Base-by-base conservation (phyloP, 2,888 invertebrate genomes). In the Monopis laevigella region DNA sequence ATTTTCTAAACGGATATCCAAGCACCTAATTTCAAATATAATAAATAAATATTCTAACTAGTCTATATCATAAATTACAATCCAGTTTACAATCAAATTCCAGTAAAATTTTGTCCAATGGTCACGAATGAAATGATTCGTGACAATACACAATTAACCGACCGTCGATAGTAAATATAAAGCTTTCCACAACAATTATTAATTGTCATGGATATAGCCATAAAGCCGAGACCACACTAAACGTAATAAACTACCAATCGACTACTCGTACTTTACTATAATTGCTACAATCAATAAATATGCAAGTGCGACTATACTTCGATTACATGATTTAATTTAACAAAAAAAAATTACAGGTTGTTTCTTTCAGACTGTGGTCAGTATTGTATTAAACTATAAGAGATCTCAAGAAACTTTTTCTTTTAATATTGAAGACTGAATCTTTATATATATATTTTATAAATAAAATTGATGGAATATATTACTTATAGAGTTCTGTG, bases 211-310 rank as follows among this genome's bases (percentile, higher is more conserved):
- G 52, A 56, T 54, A 58, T 59, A 59, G 55, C 62, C 52, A 61
- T 65, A 65, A 62, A 62, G 58, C 59, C 54, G 53, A 56, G 57
- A 56, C 52, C 56, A 65, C 60, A 70, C 59, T 61, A 62, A 55
- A 56, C 48, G 58, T 53, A 55, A 66, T 71, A 70, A 69, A 71
- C 63, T 60, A 59, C 11, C 59, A 64, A 66, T 71, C 58, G 53
- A 29, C 59, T 58, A 55, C 55, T 59, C 56, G 50, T 57, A 58
- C 58, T 65, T 62, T 55, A 61, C 54, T 54, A 54, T 66, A 66
- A 68, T 66, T 65, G 67, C 53, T 48, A 53, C 54, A 48, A 56
- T 59, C 59, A 45, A 40, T 42, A 45, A 50, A 47, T 43, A 52
- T 50, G 49, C 50, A 52, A 55, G 49, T 56, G 51, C 48, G n/a